Evolutionary conservation across 2,113 vertebrate genomes (phyloP).

Genomic region (Maccullochella peelii): DNA sequence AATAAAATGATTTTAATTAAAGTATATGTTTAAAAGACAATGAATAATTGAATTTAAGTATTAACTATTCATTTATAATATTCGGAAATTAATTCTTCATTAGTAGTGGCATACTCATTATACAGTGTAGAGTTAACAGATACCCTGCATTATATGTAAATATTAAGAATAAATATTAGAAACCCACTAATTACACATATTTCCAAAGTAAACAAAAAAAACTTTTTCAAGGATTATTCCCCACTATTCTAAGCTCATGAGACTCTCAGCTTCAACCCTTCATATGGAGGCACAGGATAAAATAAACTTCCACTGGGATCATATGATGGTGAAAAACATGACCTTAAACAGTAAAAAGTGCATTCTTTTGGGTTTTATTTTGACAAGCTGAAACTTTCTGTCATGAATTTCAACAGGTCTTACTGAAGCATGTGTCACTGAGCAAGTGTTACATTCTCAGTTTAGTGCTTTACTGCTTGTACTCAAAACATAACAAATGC

Average conservation of each 20-base stretch:
- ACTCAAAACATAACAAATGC: slow-evolving; percentile 10
- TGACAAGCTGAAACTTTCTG: background rate
- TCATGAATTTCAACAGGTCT: slow-evolving; percentile 38
- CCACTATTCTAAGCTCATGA: no score
- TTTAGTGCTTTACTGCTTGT: background rate
- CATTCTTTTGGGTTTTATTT: background rate
- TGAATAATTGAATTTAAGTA: background rate
- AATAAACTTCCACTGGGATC: background rate
- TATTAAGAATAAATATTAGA: background rate
- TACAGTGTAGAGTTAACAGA: background rate
- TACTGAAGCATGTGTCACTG: slow-evolving; percentile 26
- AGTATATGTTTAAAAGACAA: background rate
- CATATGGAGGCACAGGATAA: background rate
- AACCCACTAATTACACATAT: background rate
- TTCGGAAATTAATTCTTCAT: background rate
- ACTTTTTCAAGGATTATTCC: background rate
- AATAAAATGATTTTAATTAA: background rate
- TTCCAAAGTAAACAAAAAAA: background rate
- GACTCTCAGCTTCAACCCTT: background rate
- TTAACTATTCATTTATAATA: background rate
- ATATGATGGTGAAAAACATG: background rate
- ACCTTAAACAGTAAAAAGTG: background rate
- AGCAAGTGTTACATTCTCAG: background rate
- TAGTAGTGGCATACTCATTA: background rate
- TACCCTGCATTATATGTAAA: background rate